phyloP scores from a whole-genome alignment of 2,113 vertebrate species.

The Sminthopsis crassicaudata region DNA sequence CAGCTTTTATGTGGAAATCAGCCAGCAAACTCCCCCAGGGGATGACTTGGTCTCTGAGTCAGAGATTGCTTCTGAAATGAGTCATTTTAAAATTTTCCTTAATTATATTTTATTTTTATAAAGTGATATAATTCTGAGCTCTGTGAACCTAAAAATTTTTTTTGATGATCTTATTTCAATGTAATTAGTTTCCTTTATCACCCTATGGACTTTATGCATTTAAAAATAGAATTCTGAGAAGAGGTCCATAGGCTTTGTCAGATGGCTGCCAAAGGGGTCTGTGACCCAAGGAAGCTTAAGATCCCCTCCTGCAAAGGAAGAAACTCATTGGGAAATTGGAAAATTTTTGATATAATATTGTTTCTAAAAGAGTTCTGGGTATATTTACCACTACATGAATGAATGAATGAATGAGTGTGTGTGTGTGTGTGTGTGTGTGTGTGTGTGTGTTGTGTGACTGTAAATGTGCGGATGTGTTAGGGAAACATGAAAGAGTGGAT shows the following conservation, averaged over 20 bases:
- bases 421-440: too few relatives aligned
- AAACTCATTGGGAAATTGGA: background rate
- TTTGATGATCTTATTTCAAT: background rate
- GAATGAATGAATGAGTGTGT: background rate
- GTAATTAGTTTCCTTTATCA: background rate
- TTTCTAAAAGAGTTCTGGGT: background rate
- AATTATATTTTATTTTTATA: background rate
- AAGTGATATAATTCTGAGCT: background rate
- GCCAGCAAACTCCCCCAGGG: background rate
- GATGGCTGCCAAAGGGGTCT: background rate
- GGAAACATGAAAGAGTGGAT: background rate
- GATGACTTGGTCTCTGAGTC: background rate
- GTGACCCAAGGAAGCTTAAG: background rate
- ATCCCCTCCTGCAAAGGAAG: background rate
- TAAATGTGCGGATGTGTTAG: background rate
- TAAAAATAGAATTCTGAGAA: background rate
- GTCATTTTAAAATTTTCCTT: background rate
- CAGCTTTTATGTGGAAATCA: background rate
- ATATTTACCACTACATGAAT: background rate
- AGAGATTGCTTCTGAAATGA: background rate
- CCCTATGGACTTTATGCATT: background rate
- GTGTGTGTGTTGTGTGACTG: background rate
- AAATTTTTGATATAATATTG: background rate
- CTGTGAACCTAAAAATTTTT: too few relatives aligned
- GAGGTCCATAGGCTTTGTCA: background rate